A percentile compares a stretch with the other conserved stretches of the same genome.
These are phyloP conservation scores for Dynastes maya DNA, from an alignment of 2,888 invertebrate genomes.

Conservation along the genomic window DNA sequence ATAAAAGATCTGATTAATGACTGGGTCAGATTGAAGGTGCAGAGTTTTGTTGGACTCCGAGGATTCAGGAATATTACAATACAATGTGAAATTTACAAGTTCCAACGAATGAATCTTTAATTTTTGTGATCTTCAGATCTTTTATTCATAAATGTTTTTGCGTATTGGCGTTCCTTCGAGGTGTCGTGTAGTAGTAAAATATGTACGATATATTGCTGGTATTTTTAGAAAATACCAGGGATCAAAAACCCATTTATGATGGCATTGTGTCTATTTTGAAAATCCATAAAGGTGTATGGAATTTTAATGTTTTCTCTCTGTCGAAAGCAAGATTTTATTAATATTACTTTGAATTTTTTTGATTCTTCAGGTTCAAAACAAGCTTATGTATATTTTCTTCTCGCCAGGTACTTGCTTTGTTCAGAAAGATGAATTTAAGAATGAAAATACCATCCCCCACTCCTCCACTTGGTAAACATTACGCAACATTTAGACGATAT, in stretches of 20 bases:
- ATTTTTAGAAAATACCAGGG: conserved; percentile 19
- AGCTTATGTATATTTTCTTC: too few relatives aligned
- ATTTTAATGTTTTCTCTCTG: neutral
- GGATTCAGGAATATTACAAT: neutral
- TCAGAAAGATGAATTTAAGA: too few relatives aligned
- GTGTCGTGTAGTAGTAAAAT: conserved; percentile 3
- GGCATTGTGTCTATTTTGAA: conserved; percentile 17
- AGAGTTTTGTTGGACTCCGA: conserved; percentile 3
- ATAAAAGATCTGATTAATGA: conserved; percentile 45
- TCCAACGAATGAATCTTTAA: conserved; percentile 31
- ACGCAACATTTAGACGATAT: too few relatives aligned
- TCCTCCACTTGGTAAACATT: too few relatives aligned
- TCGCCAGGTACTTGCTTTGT: too few relatives aligned
- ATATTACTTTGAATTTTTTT: neutral
- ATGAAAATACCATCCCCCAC: too few relatives aligned
- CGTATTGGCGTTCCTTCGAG: neutral
- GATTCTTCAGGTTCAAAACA: too few relatives aligned
- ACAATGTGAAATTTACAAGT: conserved; percentile 10
- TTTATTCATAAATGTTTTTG: conserved; percentile 26
- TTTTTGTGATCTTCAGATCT: conserved; percentile 19
- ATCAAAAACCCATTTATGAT: conserved; percentile 11
- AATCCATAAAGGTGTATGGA: neutral
- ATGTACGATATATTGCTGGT: neutral
- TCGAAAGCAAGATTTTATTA: neutral
- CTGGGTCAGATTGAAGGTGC: conserved; percentile 4